phyloP scores from a whole-genome alignment of 2,113 vertebrate genomes.

The Vombatus ursinus region DNA sequence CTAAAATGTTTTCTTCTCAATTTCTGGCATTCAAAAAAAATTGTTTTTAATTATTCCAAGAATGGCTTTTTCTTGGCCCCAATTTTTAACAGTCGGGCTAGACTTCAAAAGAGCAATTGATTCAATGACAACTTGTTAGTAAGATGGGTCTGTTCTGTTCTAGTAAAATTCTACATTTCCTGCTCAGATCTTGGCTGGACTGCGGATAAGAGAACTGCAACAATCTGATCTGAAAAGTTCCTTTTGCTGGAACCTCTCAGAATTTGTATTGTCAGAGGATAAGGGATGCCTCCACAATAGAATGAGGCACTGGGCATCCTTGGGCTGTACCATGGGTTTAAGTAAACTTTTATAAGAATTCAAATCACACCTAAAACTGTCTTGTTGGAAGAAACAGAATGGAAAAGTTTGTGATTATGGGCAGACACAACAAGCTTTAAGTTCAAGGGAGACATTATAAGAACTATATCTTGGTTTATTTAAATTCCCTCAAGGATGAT shows the following conservation, averaged over 20 bases:
- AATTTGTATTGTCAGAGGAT: not conserved
- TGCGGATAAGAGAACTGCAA: not conserved
- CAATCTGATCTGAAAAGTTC: not conserved
- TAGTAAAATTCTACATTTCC: not conserved
- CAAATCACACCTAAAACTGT: not conserved
- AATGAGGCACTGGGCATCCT: not conserved
- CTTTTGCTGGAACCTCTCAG: not conserved
- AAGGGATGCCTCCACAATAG: not conserved
- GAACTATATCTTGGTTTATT: not conserved
- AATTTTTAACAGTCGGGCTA: too few species aligned
- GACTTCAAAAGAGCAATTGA: not conserved
- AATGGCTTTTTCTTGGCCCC: not conserved
- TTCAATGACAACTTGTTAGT: not conserved
- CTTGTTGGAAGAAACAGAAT: not conserved
- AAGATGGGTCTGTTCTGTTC: not conserved
- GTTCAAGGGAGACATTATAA: not conserved
- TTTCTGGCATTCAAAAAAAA: not conserved
- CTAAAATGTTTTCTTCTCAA: not conserved
- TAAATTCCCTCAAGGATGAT: not conserved
- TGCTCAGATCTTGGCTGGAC: not conserved
- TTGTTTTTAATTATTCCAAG: not conserved
- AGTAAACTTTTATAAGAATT: not conserved
- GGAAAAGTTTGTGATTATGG: not conserved
- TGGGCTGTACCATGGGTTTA: not conserved
- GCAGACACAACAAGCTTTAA: not conserved